Evolutionary conservation across 2,888 invertebrate genomes (phyloP).

Genomic region (Galeopsomyia nigrocyanea): DNA sequence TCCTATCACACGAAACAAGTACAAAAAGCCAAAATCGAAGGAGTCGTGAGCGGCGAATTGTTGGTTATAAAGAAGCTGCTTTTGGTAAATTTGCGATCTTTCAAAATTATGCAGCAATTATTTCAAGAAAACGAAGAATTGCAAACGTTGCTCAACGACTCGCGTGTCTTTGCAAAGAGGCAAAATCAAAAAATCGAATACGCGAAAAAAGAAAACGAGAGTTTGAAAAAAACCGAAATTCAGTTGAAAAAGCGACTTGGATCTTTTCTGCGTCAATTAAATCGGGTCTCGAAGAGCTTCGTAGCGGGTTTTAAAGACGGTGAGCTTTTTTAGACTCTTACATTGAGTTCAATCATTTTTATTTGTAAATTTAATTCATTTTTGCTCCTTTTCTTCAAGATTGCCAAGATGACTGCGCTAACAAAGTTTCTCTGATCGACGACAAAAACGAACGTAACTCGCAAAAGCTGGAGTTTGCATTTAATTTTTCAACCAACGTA

Average conservation of each 20-base stretch:
- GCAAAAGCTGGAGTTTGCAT: no score
- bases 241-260: neutral
- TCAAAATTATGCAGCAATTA: constrained; percentile 22
- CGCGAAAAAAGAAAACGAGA: constrained; percentile 15
- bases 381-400: no score
- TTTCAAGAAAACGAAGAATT: constrained; percentile 35
- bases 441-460: no score
- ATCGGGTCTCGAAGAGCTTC: no score
- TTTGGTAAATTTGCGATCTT: constrained; percentile 21
- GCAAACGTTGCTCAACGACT: constrained; percentile 21
- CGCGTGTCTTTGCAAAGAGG: neutral
- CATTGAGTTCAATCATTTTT: no score
- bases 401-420: no score
- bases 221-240: constrained; percentile 7
- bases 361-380: no score
- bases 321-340: no score
- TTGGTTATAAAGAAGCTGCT: constrained; percentile 28
- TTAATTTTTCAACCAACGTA: no score
- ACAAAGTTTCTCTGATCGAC: no score
- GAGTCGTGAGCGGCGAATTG: constrained; percentile 1
- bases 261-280: neutral
- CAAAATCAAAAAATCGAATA: constrained; percentile 19
- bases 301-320: no score
- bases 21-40: neutral
- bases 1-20: neutral